Conservation (phyloP, 2,888 invertebrate genomes). For the Pediacus dermestoides region DNA sequence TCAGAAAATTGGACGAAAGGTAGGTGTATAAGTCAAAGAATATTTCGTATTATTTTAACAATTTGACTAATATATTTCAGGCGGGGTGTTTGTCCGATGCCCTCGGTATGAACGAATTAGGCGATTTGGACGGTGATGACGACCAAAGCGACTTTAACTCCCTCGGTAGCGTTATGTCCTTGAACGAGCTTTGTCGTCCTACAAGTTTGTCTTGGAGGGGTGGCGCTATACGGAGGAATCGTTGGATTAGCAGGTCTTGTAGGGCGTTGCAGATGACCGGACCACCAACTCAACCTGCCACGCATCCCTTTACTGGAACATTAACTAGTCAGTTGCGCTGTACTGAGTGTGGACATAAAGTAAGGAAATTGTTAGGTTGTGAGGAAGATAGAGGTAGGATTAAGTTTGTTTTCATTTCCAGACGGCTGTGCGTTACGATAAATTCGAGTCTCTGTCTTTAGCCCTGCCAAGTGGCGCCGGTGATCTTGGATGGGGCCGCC, state of each 20-base stretch:
- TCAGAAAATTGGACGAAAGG: conserved; percentile 58
- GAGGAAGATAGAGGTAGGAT: conserved; percentile 6
- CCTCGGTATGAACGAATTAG: conserved; percentile 55
- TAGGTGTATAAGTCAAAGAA: no score
- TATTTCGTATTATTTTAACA: conserved; percentile 9
- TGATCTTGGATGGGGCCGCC: conserved; percentile 58
- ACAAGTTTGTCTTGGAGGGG: conserved; percentile 43
- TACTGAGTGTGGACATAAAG: conserved; percentile 67
- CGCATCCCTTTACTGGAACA: conserved; percentile 72
- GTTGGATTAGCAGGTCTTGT: conserved; percentile 52
- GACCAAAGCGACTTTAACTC: conserved; percentile 36
- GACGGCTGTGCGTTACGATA: conserved; percentile 87
- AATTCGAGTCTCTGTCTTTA: conserved; percentile 84
- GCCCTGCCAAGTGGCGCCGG: conserved; percentile 65
- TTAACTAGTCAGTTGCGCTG: conserved; percentile 75
- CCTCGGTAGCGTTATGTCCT: conserved; percentile 47
- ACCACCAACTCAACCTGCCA: conserved; percentile 51
- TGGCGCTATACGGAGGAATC: conserved; percentile 41
- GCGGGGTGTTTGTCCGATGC: conserved; percentile 76
- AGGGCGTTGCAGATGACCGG: conserved; percentile 53
- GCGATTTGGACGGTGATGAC: conserved; percentile 41
- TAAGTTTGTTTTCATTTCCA: conserved; percentile 42
- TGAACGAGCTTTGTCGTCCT: conserved; percentile 47
- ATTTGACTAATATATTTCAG: conserved; percentile 44
- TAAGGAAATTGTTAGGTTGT: conserved; percentile 36